phyloP scores from a whole-genome alignment of 2,113 vertebrate species.

The Petroica traversi region DNA sequence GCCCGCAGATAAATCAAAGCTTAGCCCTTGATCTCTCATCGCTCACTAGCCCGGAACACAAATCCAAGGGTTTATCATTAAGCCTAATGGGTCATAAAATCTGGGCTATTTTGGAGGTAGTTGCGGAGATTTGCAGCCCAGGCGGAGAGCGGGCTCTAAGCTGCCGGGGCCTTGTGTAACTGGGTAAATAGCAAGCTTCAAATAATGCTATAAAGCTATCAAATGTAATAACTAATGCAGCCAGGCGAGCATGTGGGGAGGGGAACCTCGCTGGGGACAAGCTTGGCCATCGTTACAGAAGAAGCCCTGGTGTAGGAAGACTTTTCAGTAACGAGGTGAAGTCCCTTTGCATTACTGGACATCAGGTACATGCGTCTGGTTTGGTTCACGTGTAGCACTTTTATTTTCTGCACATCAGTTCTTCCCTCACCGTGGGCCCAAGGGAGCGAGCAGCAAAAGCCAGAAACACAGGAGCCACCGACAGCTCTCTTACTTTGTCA shows the following conservation, averaged over 20 bases:
- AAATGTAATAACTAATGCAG: conserved; percentile 45
- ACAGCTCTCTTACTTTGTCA: neutral
- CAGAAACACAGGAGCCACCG: neutral
- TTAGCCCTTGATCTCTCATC: conserved; percentile 20
- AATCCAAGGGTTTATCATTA: conserved; percentile 57
- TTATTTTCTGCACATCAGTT: neutral
- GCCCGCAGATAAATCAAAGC: neutral
- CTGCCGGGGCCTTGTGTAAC: neutral
- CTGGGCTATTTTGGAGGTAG: conserved; percentile 50
- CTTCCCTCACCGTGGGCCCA: neutral
- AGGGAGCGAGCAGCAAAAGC: neutral
- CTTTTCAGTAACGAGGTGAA: neutral
- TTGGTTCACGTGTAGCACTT: rapidly evolving
- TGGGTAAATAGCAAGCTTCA: conserved; percentile 66
- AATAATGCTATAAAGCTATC: conserved; percentile 58
- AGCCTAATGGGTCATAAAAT: conserved; percentile 48
- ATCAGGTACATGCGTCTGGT: rapidly evolving
- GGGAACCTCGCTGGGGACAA: neutral
- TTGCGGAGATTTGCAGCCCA: conserved; percentile 35
- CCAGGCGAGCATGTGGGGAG: neutral
- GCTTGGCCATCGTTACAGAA: neutral
- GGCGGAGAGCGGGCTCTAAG: neutral
- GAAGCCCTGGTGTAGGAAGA: neutral
- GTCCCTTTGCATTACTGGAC: neutral
- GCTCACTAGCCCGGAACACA: neutral